These are phyloP conservation scores for Busseola fusca DNA, from an alignment of 2,888 invertebrate genomes.

Conservation along the genomic window DNA sequence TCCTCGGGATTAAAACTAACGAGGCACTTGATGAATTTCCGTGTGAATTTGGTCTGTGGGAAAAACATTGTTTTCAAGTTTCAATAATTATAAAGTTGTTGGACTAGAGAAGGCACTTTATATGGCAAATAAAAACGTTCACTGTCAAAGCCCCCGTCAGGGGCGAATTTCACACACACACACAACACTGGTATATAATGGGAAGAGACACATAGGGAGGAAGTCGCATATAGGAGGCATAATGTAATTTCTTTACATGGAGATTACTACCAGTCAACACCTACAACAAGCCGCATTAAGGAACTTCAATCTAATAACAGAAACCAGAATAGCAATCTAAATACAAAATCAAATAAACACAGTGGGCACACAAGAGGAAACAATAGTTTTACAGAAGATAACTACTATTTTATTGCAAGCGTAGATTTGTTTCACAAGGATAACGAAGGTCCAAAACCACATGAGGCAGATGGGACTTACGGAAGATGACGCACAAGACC, in stretches of 20 bases:
- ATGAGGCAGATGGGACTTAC: neutral
- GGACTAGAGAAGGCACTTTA: neutral
- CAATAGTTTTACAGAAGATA: neutral
- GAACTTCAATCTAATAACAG: no score
- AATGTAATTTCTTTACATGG: no score
- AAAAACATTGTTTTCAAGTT: neutral
- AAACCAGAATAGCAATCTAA: neutral
- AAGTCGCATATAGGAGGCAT: no score
- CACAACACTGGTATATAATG: no score
- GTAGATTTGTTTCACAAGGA: neutral
- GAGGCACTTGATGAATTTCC: conserved; percentile 14
- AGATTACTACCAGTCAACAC: no score
- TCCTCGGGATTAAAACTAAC: conserved; percentile 27
- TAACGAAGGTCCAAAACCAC: neutral
- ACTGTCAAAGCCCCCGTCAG: no score
- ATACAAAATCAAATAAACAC: neutral
- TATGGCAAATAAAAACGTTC: neutral
- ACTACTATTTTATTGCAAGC: neutral
- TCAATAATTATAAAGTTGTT: neutral
- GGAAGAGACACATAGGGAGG: no score
- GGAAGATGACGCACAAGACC: neutral
- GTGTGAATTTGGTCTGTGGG: neutral
- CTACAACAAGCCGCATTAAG: no score
- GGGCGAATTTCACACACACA: no score
- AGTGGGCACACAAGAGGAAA: neutral